Evolutionary conservation across 2,113 vertebrate genomes (phyloP).

Genomic region (Charadrius vociferus): DNA sequence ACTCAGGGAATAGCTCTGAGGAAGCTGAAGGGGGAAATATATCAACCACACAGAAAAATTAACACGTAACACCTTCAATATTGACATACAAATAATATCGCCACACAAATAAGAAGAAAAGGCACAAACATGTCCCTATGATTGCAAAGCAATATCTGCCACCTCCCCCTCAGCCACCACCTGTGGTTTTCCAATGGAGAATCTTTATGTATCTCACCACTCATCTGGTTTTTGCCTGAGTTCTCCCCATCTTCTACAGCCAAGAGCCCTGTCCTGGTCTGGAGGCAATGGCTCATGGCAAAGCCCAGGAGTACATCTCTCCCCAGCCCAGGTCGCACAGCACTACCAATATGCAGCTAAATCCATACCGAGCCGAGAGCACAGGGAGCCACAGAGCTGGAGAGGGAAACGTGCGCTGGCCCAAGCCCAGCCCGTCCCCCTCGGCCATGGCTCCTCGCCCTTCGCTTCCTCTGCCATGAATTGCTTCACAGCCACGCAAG

Average conservation of each 20-base stretch:
- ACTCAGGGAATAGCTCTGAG: background rate
- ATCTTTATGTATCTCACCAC: background rate
- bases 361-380: fast-evolving
- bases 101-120: background rate
- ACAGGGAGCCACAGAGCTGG: fast-evolving
- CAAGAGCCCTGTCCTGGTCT: background rate
- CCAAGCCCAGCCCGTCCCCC: background rate
- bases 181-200: background rate
- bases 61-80: background rate
- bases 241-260: background rate
- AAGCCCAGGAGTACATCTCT: background rate
- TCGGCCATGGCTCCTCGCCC: background rate
- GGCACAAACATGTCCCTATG: too few species aligned
- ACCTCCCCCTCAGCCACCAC: background rate
- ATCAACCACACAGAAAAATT: background rate
- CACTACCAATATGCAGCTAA: background rate
- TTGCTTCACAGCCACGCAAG: background rate
- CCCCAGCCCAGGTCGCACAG: background rate
- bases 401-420: background rate
- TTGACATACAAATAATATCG: background rate
- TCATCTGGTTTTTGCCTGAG: background rate
- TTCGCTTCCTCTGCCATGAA: background rate
- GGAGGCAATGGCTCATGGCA: background rate
- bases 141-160: background rate
- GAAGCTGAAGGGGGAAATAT: background rate